Conservation (phyloP, 1,140 invertebrate genomes). For the Pteromalus puparum region DNA sequence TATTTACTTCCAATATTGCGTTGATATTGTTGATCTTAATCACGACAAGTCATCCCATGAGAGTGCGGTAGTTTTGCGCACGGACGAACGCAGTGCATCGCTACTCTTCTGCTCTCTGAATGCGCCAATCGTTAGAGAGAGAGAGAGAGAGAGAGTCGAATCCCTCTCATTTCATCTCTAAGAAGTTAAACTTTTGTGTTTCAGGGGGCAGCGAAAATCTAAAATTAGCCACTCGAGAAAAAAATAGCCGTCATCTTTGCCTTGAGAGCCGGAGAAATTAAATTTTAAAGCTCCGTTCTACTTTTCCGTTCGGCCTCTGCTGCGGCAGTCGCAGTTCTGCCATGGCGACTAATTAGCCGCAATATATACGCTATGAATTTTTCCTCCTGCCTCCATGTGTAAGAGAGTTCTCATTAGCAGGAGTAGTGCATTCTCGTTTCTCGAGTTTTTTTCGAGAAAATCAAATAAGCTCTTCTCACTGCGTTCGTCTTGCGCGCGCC, state of each 20-base stretch:
- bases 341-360: neutral
- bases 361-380: neutral
- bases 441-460: too few relatives aligned
- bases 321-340: neutral
- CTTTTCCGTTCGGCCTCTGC: neutral
- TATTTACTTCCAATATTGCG: conserved; percentile 28
- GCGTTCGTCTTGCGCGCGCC: conserved; percentile 2
- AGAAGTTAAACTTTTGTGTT: neutral
- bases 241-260: neutral
- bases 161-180: neutral
- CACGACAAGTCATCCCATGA: too few relatives aligned
- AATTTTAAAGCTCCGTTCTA: neutral
- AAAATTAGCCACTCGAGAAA: too few relatives aligned
- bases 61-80: conserved; percentile 1
- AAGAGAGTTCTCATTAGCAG: neutral
- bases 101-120: too few relatives aligned
- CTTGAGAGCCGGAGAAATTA: neutral
- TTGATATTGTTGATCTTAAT: conserved; percentile 5
- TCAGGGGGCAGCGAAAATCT: too few relatives aligned
- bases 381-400: neutral
- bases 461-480: neutral
- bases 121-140: too few relatives aligned
- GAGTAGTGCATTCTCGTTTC: too few relatives aligned
- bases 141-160: too few relatives aligned
- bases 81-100: conserved; percentile 23